Evolutionary conservation across 2,113 vertebrate genomes (phyloP), one percentile per base, ranked within the genome.

Genomic region (Leucopsar rothschildi): DNA sequence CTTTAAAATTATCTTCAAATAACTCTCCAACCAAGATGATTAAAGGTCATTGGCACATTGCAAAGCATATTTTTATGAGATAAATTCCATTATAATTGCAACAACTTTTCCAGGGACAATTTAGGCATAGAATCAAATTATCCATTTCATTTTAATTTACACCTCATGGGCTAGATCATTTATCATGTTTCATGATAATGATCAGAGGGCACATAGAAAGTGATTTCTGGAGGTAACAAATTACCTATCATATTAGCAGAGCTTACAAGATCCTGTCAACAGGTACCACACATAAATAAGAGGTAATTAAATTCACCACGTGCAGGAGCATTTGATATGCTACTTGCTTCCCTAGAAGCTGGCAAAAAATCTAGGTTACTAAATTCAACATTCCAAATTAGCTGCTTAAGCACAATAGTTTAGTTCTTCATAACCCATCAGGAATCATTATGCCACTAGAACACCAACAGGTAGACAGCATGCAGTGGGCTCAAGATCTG

Each of bases 61-160:
- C 76, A 94, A 97, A 96, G 84, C 71, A 95, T 82, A 93, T 95
- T 97, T 97, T 96, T 93, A 97, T 83, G 86, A 95, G 61, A 96
- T 91, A 94, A 97, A 97, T 96, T 96, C 95, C 94, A 96, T 97
- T 98, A 96, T 95, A 97, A 97, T 97, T 89, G 86, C 95, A 96
- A 90, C 86, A 95, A 95, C 77, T 95, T 96, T 96, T 95, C 82
- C 90, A 97, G 95, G 33, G 44, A 97, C 96, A 98, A 97, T 97
- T 97, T 98, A 98, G 94, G 97, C 96, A 97, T 95, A 97, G 97
- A 97, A 98, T 97, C 96, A 97, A 98, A 98, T 98, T 98, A 98
- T 98, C 97, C 95, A 96, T 98, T 98, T 98, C 97, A 98, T 98
- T 98, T 98, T 98, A 96, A 98, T 97, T 98, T 98, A 97, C 81